Evolutionary conservation across 2,797 vertebrate genomes (phyloP).

Genomic region (Sebastes hubbsi): DNA sequence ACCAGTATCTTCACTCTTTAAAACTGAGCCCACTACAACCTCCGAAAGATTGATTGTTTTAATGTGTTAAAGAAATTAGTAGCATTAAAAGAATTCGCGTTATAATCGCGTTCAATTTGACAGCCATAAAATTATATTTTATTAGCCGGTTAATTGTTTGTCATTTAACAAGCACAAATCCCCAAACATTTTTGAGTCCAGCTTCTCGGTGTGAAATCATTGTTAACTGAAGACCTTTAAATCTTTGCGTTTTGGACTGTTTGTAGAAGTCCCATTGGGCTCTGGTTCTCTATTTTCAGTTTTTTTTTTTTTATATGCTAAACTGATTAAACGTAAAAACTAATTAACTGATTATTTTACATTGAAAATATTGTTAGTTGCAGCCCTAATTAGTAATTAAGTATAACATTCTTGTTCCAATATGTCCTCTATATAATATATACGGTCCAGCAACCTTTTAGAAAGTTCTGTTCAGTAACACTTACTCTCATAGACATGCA

Average conservation of each 20-base stretch:
- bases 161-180: no score
- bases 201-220: fast-evolving
- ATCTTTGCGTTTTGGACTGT: neutral
- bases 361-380: neutral
- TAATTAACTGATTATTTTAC: neutral
- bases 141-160: no score
- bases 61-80: no score
- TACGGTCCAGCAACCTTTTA: neutral
- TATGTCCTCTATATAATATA: neutral
- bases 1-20: no score
- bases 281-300: neutral
- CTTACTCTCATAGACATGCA: conserved; percentile 1
- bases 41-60: no score
- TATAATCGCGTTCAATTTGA: fast-evolving
- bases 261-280: neutral
- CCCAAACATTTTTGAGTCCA: no score
- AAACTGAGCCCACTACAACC: no score
- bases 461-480: conserved; percentile 24
- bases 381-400: neutral
- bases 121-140: no score
- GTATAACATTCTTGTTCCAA: neutral
- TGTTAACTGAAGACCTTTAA: neutral
- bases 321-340: neutral
- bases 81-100: no score
- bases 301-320: neutral